These are phyloP conservation scores for Apodemus agrarius DNA, from an alignment of 2,797 vertebrate species.

Conservation along the genomic window DNA sequence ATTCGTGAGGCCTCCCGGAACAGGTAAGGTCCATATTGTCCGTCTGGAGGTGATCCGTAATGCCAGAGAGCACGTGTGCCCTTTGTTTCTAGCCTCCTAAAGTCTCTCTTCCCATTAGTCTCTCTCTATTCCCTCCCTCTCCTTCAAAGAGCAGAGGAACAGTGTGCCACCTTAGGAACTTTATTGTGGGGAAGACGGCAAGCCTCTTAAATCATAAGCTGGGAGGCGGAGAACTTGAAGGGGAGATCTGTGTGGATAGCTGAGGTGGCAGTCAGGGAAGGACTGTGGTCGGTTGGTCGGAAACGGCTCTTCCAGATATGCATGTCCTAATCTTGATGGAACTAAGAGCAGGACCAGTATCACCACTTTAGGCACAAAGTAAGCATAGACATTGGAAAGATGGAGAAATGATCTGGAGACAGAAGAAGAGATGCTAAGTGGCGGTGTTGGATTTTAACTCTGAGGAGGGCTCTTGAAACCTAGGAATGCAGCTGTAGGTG, in stretches of 20 bases:
- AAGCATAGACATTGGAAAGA: not conserved
- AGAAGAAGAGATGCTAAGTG: not conserved
- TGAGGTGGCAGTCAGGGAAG: not conserved
- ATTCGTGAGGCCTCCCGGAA: not conserved
- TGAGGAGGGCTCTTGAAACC: not conserved
- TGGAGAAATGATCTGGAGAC: not conserved
- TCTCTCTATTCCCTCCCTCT: not conserved
- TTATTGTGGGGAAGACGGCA: not conserved
- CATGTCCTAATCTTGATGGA: not conserved
- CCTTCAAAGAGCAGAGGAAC: not conserved
- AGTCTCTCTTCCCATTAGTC: not conserved
- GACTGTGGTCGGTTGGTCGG: not conserved
- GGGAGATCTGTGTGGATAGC: not conserved
- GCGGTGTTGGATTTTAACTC: not conserved
- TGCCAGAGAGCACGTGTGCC: not conserved
- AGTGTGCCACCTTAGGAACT: not conserved
- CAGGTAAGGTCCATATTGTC: not conserved
- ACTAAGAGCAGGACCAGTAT: not conserved
- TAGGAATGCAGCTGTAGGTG: not conserved
- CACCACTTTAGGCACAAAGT: too few relatives aligned
- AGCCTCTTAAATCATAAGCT: not conserved
- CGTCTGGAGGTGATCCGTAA: not conserved
- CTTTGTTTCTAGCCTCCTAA: not conserved
- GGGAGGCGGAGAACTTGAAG: not conserved
- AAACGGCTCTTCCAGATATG: not conserved